Evolutionary conservation across 1,140 invertebrate species (phyloP), one percentile per base, ranked within the genome.

Genomic region (Drosophila lacertosa): DNA sequence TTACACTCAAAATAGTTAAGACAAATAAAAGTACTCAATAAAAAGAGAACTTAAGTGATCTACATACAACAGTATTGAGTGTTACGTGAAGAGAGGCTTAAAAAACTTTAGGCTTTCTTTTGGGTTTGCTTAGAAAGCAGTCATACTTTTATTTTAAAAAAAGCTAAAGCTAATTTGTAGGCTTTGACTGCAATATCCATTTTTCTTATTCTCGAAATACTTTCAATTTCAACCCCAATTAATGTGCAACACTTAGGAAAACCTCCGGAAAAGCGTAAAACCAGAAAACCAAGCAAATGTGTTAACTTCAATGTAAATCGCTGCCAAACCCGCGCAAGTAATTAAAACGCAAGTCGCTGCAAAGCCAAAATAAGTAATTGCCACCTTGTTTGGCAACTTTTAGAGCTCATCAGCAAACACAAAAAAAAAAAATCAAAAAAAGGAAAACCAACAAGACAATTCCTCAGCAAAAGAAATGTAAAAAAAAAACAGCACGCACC

Each of bases 291-390:
- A 13, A 42, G 7, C 20, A 53, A 47, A 18, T 32, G 50, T 54
- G 44, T 29, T 26, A 44, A 50, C 9, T 29, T 37, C 0, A 9
- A 39, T 67, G 33, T 20, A 32, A 42, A 67, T 47, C 44, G 33
- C 58, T 18, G 6, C 22, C 35, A 13, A 60, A 57, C 50, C 39
- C 35, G 18, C 2, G 33, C 45, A 66, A 74, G 62, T 70, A 86
- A 86, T 88, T 81, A 81, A 77, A 74, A 81, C 51, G 20, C 60
- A 69, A 81, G 60, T 58, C 63, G 42, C 65, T 44, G 42, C 45
- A 42, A 50, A 48, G 58, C 39, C 77, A 68, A 86, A 81, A 69
- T 88, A 82, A 82, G 82, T 82, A 88, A 88, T 88, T 88, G 74
- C 77, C 78, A 88, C 83, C 83, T 82, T 89, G 77, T 88, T 73